phyloP scores from a whole-genome alignment of 2,797 vertebrate species.

The Peromyscus nudipes region DNA sequence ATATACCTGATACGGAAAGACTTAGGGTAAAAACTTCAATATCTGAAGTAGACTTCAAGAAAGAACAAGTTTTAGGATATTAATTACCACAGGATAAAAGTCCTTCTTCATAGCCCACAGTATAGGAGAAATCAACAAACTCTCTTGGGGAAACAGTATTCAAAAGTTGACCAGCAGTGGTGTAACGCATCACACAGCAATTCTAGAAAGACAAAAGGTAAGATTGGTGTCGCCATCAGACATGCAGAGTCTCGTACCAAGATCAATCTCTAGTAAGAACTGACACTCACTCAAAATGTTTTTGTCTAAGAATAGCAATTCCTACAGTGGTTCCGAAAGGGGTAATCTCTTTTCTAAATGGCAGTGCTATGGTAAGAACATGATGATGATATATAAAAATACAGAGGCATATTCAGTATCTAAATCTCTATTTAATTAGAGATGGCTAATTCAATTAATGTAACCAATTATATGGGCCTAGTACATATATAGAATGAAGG shows the following conservation, averaged over 20 bases:
- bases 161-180: constrained; percentile 92
- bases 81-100: constrained; percentile 93
- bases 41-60: constrained; percentile 58
- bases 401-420: not conserved
- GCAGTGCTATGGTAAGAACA: not conserved
- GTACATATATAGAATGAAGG: not conserved
- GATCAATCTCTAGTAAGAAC: not conserved
- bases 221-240: not conserved
- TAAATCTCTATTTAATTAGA: constrained; percentile 10
- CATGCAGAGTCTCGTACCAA: not conserved
- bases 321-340: not conserved
- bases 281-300: not conserved
- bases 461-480: not conserved
- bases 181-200: constrained; percentile 93
- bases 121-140: constrained; percentile 94
- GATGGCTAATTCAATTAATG: not conserved
- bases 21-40: constrained; percentile 31
- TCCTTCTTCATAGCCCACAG: constrained; percentile 90
- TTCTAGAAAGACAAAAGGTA: constrained; percentile 84
- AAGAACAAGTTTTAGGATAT: constrained; percentile 68
- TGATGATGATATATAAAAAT: not conserved
- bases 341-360: not conserved
- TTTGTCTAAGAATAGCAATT: not conserved
- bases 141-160: constrained; percentile 93
- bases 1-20: not conserved